Evolutionary conservation across 2,888 invertebrate species (phyloP).

Genomic region (Lydus trimaculatus): DNA sequence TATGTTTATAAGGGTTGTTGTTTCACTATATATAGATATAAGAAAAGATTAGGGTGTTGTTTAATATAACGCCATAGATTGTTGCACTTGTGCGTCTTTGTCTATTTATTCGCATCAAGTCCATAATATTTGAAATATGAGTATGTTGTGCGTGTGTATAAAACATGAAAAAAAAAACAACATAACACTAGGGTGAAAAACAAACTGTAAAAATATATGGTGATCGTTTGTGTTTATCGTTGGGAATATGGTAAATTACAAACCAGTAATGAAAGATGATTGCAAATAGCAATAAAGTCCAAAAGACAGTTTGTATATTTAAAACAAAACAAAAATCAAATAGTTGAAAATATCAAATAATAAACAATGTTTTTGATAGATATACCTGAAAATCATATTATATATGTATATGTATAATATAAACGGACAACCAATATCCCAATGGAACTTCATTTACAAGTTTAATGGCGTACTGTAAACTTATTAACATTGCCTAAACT

Average conservation of each 20-base stretch:
- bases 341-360: neutral
- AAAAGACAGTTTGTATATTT: slow-evolving; percentile 13
- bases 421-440: slow-evolving; percentile 28
- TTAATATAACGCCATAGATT: slow-evolving; percentile 5
- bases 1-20: slow-evolving; percentile 3
- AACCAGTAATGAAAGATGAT: slow-evolving; percentile 35
- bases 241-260: slow-evolving; percentile 39
- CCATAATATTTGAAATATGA: slow-evolving; percentile 7
- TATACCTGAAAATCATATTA: slow-evolving; percentile 33
- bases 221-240: slow-evolving; percentile 38
- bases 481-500: slow-evolving; percentile 36
- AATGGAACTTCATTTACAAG: slow-evolving; percentile 40
- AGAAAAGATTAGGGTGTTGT: slow-evolving; percentile 5
- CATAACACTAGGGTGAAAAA: slow-evolving; percentile 38
- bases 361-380: slow-evolving; percentile 16
- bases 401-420: slow-evolving; percentile 30
- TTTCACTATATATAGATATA: neutral
- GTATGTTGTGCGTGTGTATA: slow-evolving; percentile 40
- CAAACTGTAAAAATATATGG: slow-evolving; percentile 42
- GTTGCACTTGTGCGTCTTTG: slow-evolving; percentile 6
- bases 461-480: slow-evolving; percentile 40
- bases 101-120: slow-evolving; percentile 8
- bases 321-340: neutral
- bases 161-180: slow-evolving; percentile 37
- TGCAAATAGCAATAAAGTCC: slow-evolving; percentile 31